Evolutionary conservation across 2,113 vertebrate genomes (phyloP), one percentile per base, ranked within the genome.

Genomic region (Falco punctatus): DNA sequence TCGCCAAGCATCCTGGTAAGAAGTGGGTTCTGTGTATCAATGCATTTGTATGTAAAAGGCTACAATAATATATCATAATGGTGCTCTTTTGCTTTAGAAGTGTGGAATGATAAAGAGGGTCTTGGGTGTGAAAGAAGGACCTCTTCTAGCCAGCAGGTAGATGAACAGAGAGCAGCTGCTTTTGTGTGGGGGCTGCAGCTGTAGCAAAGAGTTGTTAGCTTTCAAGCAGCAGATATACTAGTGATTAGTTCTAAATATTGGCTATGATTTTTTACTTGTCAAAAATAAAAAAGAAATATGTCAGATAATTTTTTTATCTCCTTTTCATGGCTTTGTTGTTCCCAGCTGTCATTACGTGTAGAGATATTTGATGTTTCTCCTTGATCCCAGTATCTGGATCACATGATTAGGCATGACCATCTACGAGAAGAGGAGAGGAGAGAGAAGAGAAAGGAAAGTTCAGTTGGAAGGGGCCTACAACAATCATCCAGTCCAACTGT

Each of bases 121-220:
- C 13, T 81, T 17, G n/a, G 21, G 9, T 28, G 32, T 28, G 21
- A 74, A 62, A 81, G 40, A 71, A 78, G 13, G 8, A 64, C 13
- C 5, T 52, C n/a, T 85, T 74, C 23, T 71, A 67, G 17, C 11
- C 4, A 48, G 27, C 7, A 48, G 4, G 18, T 72, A 59, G 28
- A 33, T 42, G 7, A 71, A 42, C 11, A 75, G 24, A 9, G 42
- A 46, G 30, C 27, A 46, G 26, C 10, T 81, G 16, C 44, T 65
- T 86, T 72, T 8, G 6, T 33, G 4, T 24, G 5, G 5, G 2
- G 1, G 1, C 33, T 72, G 13, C 9, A 1, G 5, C 27, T 73
- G 1, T 21, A 40, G 7, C 30, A n/a, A 66, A 57, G 2, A 4
- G 8, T 32, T 64, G 11, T 19, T 90, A 20, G 9, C 33, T 73